Base-by-base conservation (phyloP, 2,797 vertebrate genomes). In the Naso thynnoides region DNA sequence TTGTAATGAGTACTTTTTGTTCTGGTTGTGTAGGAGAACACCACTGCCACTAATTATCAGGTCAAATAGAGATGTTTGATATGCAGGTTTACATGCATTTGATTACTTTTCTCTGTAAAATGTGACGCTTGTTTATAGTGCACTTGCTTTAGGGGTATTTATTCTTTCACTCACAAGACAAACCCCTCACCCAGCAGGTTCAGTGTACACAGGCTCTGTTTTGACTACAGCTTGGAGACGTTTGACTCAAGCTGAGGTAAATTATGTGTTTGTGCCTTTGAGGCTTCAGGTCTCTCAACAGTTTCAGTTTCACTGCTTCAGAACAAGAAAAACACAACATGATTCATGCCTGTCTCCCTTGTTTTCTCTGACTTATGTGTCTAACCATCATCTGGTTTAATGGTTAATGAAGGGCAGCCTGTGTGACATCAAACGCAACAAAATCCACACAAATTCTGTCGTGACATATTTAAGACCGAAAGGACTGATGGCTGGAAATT, bases 241-340 rank as follows among this genome's bases (percentile, higher is more conserved):
- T 70, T 53, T 47, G 56, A 69, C 47, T 70, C 57, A 27, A 54
- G 62, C 45, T 0, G 26, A 61, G 67, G 70, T 54, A 56, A 74
- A 76, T 76, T 54, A 78, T 79, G 76, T 52, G 78, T 79, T 75
- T 83, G 55, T 61, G 27, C 61, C 29, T 79, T 65, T 65, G 47
- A 58, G 33, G 26, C 56, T 78, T 50, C 31, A 16, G 48, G 36
- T 67, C 66, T 73, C 80, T 78, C 62, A 74, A 71, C 27, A 50
- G 19, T 42, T 45, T 65, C 27, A 50, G 19, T 42, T 45, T 65
- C 45, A 3, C 31, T 61, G 21, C 73, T 52, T 44, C 60, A 52
- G 41, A 63, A 66, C 16, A 68, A 70, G 69, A 73, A 76, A 66
- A 82, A 70, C 58, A 76, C 15, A 6, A 15, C 11, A 2, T 63